These are phyloP conservation scores for Nymphicus hollandicus DNA, from an alignment of 2,113 vertebrate species.

Conservation along the genomic window DNA sequence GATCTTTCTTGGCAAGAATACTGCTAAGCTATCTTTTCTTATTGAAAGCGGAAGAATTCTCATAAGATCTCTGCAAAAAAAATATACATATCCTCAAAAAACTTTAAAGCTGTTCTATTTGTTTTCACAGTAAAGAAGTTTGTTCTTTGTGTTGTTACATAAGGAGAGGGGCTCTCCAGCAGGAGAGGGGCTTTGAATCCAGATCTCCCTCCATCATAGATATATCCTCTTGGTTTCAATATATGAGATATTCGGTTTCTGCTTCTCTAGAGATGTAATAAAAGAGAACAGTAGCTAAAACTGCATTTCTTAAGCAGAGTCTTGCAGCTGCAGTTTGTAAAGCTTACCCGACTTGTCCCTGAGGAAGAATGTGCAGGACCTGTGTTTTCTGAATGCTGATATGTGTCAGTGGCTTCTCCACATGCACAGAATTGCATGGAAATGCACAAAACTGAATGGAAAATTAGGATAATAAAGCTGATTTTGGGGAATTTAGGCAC, in stretches of 20 bases:
- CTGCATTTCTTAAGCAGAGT: background rate
- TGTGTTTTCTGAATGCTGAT: background rate
- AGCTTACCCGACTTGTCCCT: background rate
- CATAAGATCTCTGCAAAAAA: background rate
- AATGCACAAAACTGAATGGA: background rate
- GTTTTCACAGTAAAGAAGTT: background rate
- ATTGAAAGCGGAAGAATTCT: constrained; percentile 15
- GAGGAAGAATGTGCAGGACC: background rate
- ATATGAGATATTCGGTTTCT: background rate
- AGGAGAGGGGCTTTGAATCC: background rate
- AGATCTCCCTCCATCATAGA: background rate
- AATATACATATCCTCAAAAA: background rate
- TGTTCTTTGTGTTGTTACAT: background rate
- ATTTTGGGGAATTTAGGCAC: background rate
- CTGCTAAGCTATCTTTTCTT: background rate
- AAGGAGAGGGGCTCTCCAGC: background rate
- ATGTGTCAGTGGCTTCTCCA: background rate
- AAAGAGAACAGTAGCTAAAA: background rate
- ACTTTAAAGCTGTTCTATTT: background rate
- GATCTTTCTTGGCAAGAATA: constrained; percentile 17
- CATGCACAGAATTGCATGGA: background rate
- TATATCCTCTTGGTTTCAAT: background rate
- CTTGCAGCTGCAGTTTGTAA: background rate
- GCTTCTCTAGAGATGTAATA: background rate
- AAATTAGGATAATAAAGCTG: background rate